These are phyloP conservation scores for Dinomys branickii DNA, from an alignment of 2,113 vertebrate genomes.

Conservation along the genomic window DNA sequence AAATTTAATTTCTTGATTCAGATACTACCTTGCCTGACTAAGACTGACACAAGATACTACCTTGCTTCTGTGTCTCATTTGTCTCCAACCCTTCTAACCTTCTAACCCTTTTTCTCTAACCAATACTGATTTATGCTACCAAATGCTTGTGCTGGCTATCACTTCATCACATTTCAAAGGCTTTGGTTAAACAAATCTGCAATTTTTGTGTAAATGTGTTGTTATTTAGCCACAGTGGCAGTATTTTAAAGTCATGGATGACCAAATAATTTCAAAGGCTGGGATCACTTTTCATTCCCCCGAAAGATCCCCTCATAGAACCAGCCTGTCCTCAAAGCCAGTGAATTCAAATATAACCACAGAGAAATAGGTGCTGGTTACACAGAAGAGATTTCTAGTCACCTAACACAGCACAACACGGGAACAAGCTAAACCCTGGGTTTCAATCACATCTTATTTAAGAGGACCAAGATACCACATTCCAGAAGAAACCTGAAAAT, in stretches of 20 bases:
- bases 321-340: conserved; percentile 1
- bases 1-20: conserved; percentile 48
- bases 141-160: not conserved
- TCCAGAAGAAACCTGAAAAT: conserved; percentile 32
- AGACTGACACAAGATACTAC: no score
- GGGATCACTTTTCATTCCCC: not conserved
- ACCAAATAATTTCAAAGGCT: conserved; percentile 29
- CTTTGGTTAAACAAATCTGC: conserved; percentile 55
- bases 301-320: not conserved
- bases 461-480: not conserved
- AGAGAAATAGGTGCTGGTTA: not conserved
- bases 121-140: not conserved
- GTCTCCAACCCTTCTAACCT: not conserved
- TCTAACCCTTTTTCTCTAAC: not conserved
- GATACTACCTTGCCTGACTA: not conserved
- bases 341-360: not conserved
- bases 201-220: conserved; percentile 46
- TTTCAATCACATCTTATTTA: not conserved
- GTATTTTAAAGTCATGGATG: conserved; percentile 52
- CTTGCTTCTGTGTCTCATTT: not conserved
- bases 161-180: conserved; percentile 27
- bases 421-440: not conserved
- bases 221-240: conserved; percentile 25
- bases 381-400: not conserved
- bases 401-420: not conserved